These are phyloP conservation scores for Sebastiscus tertius DNA, from an alignment of 2,797 vertebrate species.

Conservation along the genomic window DNA sequence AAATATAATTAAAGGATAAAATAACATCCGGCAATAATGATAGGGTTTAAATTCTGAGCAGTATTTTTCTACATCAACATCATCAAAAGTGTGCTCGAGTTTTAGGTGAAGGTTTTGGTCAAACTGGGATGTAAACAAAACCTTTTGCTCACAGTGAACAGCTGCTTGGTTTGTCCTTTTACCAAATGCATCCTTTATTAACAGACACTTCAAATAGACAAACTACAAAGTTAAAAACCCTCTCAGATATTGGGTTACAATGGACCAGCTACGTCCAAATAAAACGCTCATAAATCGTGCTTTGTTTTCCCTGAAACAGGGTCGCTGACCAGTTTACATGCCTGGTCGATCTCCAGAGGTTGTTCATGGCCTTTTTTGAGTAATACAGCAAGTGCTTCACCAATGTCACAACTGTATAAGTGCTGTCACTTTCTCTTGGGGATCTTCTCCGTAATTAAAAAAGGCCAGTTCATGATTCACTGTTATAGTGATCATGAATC, in stretches of 20 bases:
- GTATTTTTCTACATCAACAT: not conserved
- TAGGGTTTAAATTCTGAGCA: not conserved
- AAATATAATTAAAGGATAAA: conserved; percentile 6
- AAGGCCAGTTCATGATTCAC: not conserved
- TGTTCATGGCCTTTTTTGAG: conserved; percentile 51
- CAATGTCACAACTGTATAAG: conserved; percentile 20
- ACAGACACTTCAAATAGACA: not conserved
- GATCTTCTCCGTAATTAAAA: conserved; percentile 31
- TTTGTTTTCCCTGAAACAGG: conserved; percentile 4
- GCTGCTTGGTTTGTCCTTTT: not conserved
- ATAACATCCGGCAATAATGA: not conserved
- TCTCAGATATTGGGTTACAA: not conserved
- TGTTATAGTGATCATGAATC: not conserved
- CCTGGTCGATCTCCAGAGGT: conserved; percentile 30
- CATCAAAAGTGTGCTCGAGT: not conserved
- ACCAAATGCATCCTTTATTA: not conserved
- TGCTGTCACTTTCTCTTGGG: conserved; percentile 3
- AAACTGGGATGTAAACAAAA: not conserved
- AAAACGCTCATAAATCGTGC: conserved; percentile 1
- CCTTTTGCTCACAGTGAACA: not conserved
- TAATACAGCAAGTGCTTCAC: conserved; percentile 53
- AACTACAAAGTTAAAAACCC: conserved; percentile 1
- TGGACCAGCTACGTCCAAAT: not conserved
- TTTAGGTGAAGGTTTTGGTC: conserved; percentile 5
- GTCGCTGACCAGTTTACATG: conserved; percentile 36